A percentile compares a stretch with the other conserved stretches of the same genome.
phyloP scores from a whole-genome alignment of 2,797 vertebrate species.

The Hapalemur alaotrensis region DNA sequence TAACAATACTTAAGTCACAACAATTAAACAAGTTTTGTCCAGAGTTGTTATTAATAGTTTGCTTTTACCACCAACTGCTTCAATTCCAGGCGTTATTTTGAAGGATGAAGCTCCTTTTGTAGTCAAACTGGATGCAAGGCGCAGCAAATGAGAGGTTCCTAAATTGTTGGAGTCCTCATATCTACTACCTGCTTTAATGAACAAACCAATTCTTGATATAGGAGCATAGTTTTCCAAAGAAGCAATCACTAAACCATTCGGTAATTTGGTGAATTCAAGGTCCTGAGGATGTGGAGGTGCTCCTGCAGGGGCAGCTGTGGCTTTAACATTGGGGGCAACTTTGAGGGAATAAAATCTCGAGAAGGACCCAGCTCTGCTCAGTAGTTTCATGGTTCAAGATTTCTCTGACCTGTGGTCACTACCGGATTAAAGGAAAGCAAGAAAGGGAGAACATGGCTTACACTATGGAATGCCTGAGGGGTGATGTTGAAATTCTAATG shows the following conservation, averaged over 20 bases:
- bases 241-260: slow-evolving; percentile 93
- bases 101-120: too few species aligned
- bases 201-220: slow-evolving; percentile 91
- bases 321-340: slow-evolving; percentile 89
- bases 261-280: slow-evolving; percentile 92
- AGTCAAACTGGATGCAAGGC: slow-evolving; percentile 90
- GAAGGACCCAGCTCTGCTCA: too few species aligned
- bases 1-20: not conserved
- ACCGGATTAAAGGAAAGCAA: too few species aligned
- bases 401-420: too few species aligned
- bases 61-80: too few species aligned
- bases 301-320: slow-evolving; percentile 70
- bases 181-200: slow-evolving; percentile 94
- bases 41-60: not conserved
- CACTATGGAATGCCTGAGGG: slow-evolving; percentile 92
- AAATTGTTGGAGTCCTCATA: slow-evolving; percentile 88
- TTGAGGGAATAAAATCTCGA: slow-evolving; percentile 93
- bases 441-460: slow-evolving; percentile 93
- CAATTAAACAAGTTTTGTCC: not conserved
- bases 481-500: slow-evolving; percentile 91
- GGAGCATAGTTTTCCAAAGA: slow-evolving; percentile 95
- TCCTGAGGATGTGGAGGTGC: slow-evolving; percentile 87
- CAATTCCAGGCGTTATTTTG: too few species aligned
- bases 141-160: slow-evolving; percentile 93
- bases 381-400: too few species aligned